These are phyloP conservation scores for Drosophila lowei DNA, from an alignment of 1,140 invertebrate genomes.

Conservation along the genomic window DNA sequence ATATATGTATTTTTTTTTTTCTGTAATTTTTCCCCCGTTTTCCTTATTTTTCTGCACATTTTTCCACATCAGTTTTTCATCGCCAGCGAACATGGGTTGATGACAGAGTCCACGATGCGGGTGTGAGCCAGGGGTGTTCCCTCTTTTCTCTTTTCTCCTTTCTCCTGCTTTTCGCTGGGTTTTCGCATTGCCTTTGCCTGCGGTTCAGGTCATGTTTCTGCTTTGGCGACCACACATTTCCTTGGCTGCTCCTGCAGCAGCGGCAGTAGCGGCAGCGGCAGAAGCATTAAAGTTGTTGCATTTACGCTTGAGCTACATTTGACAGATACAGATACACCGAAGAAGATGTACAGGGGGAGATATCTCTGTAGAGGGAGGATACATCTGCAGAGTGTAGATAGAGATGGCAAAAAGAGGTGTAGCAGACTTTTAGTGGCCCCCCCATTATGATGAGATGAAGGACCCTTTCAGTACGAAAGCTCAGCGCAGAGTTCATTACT, in stretches of 20 bases:
- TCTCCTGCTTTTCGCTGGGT: neutral
- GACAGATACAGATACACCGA: constrained; percentile 12
- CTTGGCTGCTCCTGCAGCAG: constrained; percentile 47
- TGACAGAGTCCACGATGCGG: constrained; percentile 41
- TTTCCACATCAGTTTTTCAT: constrained; percentile 27
- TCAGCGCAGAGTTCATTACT: constrained; percentile 70
- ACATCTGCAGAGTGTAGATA: no score
- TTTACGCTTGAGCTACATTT: constrained; percentile 63
- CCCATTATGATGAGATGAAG: constrained; percentile 51
- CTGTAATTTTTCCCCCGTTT: constrained; percentile 12
- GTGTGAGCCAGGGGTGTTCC: constrained; percentile 4
- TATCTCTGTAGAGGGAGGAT: no score
- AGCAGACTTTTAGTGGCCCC: constrained; percentile 52
- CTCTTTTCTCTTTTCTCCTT: neutral
- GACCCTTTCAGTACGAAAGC: constrained; percentile 28
- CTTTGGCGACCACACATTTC: constrained; percentile 34
- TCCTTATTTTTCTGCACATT: constrained; percentile 14
- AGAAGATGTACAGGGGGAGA: no score
- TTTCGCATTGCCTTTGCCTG: constrained; percentile 20
- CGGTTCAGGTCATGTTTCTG: constrained; percentile 33
- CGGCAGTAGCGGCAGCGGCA: neutral
- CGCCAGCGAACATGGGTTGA: constrained; percentile 22
- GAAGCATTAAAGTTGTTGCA: constrained; percentile 62
- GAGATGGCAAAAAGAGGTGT: neutral
- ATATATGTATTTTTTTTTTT: neutral